Conservation (phyloP, 2,888 invertebrate genomes). For the Calameuta idolon region DNA sequence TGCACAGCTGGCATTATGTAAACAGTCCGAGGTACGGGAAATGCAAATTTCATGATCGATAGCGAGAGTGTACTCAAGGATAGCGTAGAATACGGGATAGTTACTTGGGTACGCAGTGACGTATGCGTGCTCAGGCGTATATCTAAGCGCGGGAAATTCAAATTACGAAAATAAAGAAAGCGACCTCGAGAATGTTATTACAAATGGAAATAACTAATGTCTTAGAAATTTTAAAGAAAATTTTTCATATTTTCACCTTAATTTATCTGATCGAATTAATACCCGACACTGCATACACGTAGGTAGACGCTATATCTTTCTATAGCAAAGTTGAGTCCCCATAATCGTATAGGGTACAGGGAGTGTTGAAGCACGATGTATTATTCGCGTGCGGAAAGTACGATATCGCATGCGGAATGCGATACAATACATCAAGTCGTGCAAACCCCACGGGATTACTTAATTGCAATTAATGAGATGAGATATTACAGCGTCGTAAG, state of each 20-base stretch:
- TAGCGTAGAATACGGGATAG: not conserved
- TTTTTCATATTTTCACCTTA: not conserved
- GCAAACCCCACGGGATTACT: conserved; percentile 52
- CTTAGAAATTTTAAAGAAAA: not conserved
- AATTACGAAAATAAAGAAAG: not conserved
- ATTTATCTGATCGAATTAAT: not conserved
- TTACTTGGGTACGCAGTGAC: not conserved
- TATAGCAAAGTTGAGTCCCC: not conserved
- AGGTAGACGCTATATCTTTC: not conserved
- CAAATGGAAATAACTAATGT: not conserved
- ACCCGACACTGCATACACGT: not conserved
- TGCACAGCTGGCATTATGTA: conserved; percentile 34
- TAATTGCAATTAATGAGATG: conserved; percentile 67
- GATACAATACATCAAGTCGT: conserved; percentile 47
- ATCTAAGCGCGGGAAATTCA: not conserved
- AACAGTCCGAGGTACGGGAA: conserved; percentile 26
- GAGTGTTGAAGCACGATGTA: conserved; percentile 16
- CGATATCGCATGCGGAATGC: conserved; percentile 33
- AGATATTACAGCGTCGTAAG: conserved; percentile 59
- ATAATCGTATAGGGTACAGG: not conserved
- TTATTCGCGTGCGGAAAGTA: conserved; percentile 38
- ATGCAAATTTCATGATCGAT: conserved; percentile 34
- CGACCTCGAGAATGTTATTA: not conserved
- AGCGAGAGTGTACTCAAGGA: conserved; percentile 6
- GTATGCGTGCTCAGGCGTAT: not conserved